These are phyloP conservation scores for Drosophila persimilis DNA, from an alignment of 1,140 invertebrate species.

Conservation along the genomic window DNA sequence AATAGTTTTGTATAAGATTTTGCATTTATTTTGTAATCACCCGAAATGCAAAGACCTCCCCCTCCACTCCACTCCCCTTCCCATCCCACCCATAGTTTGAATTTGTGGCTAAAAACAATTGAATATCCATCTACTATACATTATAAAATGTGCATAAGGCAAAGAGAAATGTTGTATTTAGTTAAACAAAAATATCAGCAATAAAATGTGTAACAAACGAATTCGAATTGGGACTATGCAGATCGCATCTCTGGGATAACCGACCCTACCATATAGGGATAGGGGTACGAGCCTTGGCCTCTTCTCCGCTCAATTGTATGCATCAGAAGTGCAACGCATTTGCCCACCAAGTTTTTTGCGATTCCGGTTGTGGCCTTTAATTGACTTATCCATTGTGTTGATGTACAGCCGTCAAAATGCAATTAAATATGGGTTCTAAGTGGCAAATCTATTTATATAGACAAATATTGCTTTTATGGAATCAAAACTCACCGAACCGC, in stretches of 20 bases:
- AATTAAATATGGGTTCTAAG: constrained; percentile 50
- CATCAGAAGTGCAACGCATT: neutral
- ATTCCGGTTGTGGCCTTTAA: constrained; percentile 43
- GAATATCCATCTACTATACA: constrained; percentile 19
- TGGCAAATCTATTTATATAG: constrained; percentile 20
- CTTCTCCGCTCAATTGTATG: neutral
- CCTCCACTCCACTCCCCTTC: constrained; percentile 8
- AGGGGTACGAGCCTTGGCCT: too few relatives aligned
- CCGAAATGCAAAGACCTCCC: constrained; percentile 26
- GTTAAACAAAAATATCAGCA: constrained; percentile 60
- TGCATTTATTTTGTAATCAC: constrained; percentile 46
- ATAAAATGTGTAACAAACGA: constrained; percentile 63
- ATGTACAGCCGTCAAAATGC: constrained; percentile 43
- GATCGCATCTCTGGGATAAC: too few relatives aligned
- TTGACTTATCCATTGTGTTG: constrained; percentile 53
- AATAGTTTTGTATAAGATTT: constrained; percentile 38
- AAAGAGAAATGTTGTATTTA: constrained; percentile 60
- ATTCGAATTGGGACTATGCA: too few relatives aligned
- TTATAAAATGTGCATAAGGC: constrained; percentile 30
- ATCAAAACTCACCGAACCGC: constrained; percentile 64
- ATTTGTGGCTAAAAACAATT: constrained; percentile 41
- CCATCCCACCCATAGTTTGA: constrained; percentile 16
- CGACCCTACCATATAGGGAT: neutral
- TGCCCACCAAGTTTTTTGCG: neutral
- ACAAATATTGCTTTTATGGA: constrained; percentile 56